Percentiles rank a stretch among this genome's conserved stretches.
Evolutionary conservation across 2,113 vertebrate genomes (phyloP).

Genomic region (Suricata suricatta): DNA sequence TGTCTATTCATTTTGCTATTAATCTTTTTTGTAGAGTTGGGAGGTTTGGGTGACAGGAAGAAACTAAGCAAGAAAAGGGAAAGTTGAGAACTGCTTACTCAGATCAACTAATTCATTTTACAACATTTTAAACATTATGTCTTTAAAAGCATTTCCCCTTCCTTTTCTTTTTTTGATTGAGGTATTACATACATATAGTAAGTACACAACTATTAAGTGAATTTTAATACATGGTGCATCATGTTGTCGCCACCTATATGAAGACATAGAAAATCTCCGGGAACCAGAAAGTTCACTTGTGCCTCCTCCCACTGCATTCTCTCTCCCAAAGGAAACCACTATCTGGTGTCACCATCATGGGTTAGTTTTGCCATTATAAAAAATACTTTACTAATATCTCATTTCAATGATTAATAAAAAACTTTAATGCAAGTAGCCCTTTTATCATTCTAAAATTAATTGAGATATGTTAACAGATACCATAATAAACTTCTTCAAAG

Average conservation of each 20-base stretch:
- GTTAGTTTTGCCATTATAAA: slow-evolving; percentile 61
- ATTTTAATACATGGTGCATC: background rate
- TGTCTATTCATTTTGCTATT: background rate
- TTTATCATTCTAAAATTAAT: background rate
- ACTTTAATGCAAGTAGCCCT: background rate
- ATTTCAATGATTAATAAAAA: slow-evolving; percentile 73
- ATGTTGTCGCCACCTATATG: background rate
- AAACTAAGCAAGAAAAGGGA: slow-evolving; percentile 37
- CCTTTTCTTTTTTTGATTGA: background rate
- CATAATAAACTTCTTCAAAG: background rate
- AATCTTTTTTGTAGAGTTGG: background rate
- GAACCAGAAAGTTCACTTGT: background rate
- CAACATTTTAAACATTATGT: slow-evolving; percentile 42
- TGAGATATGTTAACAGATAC: background rate
- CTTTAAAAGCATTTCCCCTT: background rate
- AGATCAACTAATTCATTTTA: slow-evolving; percentile 62
- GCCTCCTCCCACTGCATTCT: background rate
- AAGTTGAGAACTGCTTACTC: slow-evolving; percentile 62
- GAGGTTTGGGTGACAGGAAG: background rate
- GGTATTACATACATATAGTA: background rate
- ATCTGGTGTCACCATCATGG: background rate
- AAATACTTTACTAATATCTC: slow-evolving; percentile 67
- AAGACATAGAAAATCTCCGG: background rate
- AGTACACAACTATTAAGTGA: background rate
- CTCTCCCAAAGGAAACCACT: background rate